Percentiles rank a stretch among this genome's conserved stretches.
Evolutionary conservation across 1,140 invertebrate genomes (phyloP).

Genomic region (Sesamia nonagrioides): DNA sequence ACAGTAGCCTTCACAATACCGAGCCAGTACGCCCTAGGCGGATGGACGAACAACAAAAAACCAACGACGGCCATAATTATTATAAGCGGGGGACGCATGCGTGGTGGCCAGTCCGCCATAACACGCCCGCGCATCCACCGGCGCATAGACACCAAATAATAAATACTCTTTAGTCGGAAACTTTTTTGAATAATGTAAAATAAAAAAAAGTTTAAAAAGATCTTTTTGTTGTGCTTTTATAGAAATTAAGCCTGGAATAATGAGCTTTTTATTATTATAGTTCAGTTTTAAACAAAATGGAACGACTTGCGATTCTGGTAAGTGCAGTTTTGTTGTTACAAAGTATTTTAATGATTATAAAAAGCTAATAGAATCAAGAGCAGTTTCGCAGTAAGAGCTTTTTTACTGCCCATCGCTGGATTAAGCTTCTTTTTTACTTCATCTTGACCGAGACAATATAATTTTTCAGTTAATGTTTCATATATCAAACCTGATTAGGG

Average conservation of each 20-base stretch:
- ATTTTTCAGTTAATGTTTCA: not conserved
- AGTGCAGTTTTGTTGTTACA: slow-evolving; percentile 31
- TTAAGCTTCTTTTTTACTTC: not conserved
- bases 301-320: slow-evolving; percentile 54
- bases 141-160: slow-evolving; percentile 44
- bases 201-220: slow-evolving; percentile 38
- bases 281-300: slow-evolving; percentile 54
- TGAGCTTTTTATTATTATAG: slow-evolving; percentile 30
- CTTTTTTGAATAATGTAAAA: slow-evolving; percentile 45
- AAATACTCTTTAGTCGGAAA: slow-evolving; percentile 29
- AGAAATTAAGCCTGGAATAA: slow-evolving; percentile 11
- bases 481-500: slow-evolving; percentile 1
- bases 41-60: slow-evolving; percentile 77
- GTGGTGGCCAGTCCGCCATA: slow-evolving; percentile 67
- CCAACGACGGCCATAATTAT: slow-evolving; percentile 80
- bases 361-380: not conserved
- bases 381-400: not conserved
- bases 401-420: not conserved
- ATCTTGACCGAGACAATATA: not conserved
- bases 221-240: not conserved
- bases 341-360: not conserved
- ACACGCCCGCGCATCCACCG: slow-evolving; percentile 63
- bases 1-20: slow-evolving; percentile 69
- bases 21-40: slow-evolving; percentile 61
- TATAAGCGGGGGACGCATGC: slow-evolving; percentile 74